Base-by-base conservation (phyloP, 2,113 vertebrate species). In the Neomonachus schauinslandi region DNA sequence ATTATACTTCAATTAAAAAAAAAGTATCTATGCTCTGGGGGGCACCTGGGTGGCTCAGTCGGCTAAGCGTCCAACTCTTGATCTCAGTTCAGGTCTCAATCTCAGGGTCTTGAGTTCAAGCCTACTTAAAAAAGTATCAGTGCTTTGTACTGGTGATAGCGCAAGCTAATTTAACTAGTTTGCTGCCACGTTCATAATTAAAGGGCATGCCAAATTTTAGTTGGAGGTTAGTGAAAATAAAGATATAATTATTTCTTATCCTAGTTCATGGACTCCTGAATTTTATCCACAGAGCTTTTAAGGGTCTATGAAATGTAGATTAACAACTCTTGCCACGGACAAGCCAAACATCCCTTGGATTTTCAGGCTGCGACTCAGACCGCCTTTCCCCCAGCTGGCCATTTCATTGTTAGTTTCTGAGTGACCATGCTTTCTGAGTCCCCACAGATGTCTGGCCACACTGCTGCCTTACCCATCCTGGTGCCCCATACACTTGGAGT, bases 121-220 rank as follows among this genome's bases (percentile, higher is more conserved):
- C 18, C 33, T 67, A 33, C 31, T 67, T 33, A 7, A 33, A 33
- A 49, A 31, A 49, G 42, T 4, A 77, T 21, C 33, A 1, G 7
- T 33, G 18, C 71, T 53, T 85, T 39, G 5, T n/a, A 4, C 4
- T 39, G 7, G 42, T 26, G 55, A 15, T 33, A 1, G 19, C 10
- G 0, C 7, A 19, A 57, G 36, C 42, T 15, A 1, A 11, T 3
- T 0, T 2, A 16, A 4, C n/a, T 6, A 36, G 12, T 19, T 8
- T 3, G 6, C 8, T 6, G 88, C 22, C 26, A 7, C 3, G 1
- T 42, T 24, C 36, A 4, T 2, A 4, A 2, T 5, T 18, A 18
- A 42, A 76, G 18, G 49, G 16, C 31, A 4, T 2, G 12, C 8
- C 4, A 28, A 13, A 4, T 51, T 46, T 67, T 24, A 82, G 18